Base-by-base conservation (phyloP, 2,888 invertebrate species). In the Melitaea athalia region DNA sequence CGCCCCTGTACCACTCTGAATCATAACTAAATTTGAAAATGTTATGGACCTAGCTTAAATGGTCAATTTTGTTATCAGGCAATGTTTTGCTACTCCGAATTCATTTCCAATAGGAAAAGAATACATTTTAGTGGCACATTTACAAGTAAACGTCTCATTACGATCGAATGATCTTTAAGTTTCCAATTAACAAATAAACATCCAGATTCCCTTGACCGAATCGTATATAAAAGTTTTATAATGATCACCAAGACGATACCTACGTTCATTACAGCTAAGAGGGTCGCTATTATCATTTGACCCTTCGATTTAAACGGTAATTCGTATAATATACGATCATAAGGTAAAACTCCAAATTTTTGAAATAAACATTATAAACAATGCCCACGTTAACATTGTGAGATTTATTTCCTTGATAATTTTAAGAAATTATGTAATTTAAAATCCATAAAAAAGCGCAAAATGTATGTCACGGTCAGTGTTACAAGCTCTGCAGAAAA, bases 171-270 rank as follows among this genome's bases (percentile, higher is more conserved):
- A 59, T 45, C 38, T 47, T 17, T 49, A 70, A 47, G 15, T 60
- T 53, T 60, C 60, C 60, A 59, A 63, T 63, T 53, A 64, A 64
- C 15, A 47, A 47, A 59, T 60, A 67, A 64, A 11, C 59, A 33
- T 33, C 53, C 31, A 55, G 71, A 59, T 64, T 49, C 62, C 71
- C 71, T 71, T 71, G 71, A 71, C 71, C 71, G 59, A 17, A 45
- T 47, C 69, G 24, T 43, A 49, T 43, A 49, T 69, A 67, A 69
- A 64, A 61, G 59, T 52, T 64, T 65, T 63, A 63, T 67, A 64
- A 70, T 50, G 65, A 60, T 62, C 49, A 43, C n/a, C 24, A 59
- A 59, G 24, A 33, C 5, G 49, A 64, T 64, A n/a, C n/a, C n/a
- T n/a, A 62, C 15, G 61, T 49, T 50, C n/a, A 63, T 55, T 33